phyloP scores from a whole-genome alignment of 2,797 vertebrate species.

The Sebastes iracundus region DNA sequence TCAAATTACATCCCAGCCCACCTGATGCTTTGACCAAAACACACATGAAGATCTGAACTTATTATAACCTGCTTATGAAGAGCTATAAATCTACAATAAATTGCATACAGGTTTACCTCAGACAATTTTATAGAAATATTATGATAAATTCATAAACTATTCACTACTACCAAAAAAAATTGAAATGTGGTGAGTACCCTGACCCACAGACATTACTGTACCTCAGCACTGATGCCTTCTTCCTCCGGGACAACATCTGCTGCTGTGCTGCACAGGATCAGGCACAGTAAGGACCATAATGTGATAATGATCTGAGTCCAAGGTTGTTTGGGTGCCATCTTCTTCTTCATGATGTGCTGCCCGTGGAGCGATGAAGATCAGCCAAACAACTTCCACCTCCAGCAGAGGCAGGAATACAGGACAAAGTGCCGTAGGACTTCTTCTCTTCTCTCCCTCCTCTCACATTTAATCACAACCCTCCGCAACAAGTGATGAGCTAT shows the following conservation, averaged over 20 bases:
- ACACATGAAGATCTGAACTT: neutral
- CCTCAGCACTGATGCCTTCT: slow-evolving; percentile 68
- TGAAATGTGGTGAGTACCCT: neutral
- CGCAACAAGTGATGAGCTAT: neutral
- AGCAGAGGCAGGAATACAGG: neutral
- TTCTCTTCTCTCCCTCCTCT: neutral
- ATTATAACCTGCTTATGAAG: neutral
- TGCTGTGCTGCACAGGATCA: slow-evolving; percentile 38
- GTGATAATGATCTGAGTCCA: slow-evolving; percentile 33
- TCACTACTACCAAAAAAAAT: neutral
- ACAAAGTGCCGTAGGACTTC: neutral
- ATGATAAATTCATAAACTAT: neutral
- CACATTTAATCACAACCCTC: neutral
- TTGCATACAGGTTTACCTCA: neutral
- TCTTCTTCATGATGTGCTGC: neutral
- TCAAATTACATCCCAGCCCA: slow-evolving; percentile 1
- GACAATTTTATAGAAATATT: neutral
- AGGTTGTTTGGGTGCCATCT: slow-evolving; percentile 48
- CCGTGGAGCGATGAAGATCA: neutral
- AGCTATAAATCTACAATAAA: neutral
- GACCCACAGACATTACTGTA: slow-evolving; percentile 10
- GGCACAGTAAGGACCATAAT: neutral
- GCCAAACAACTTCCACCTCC: neutral
- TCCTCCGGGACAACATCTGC: slow-evolving; percentile 44
- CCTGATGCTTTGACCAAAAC: slow-evolving; percentile 6